phyloP scores from a whole-genome alignment of 2,113 vertebrate genomes.

The Perca fluviatilis region DNA sequence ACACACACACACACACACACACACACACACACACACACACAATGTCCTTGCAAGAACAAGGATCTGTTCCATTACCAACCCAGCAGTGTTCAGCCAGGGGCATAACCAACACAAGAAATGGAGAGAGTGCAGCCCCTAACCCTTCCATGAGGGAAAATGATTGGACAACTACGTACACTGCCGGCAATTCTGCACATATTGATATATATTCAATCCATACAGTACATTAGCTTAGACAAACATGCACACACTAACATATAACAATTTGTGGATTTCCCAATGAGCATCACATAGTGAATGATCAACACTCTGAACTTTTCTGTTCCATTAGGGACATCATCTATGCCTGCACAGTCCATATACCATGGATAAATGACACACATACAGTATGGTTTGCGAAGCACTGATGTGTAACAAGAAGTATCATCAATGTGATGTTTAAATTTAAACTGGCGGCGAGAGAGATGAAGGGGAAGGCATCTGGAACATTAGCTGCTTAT shows the following conservation, averaged over 20 bases:
- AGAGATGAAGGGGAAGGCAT: conserved; percentile 19
- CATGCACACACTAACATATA: not conserved
- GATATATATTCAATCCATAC: not conserved
- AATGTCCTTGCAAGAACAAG: too few species aligned
- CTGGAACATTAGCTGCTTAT: conserved; percentile 30
- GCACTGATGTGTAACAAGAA: conserved; percentile 6
- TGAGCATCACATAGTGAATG: conserved; percentile 12
- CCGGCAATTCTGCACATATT: not conserved
- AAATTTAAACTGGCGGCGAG: conserved; percentile 11
- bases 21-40: too few species aligned
- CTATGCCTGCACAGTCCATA: conserved; percentile 10
- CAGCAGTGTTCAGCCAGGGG: not conserved
- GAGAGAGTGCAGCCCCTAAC: not conserved
- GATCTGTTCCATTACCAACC: not conserved
- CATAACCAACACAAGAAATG: not conserved
- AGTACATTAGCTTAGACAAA: conserved; percentile 31
- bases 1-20: too few species aligned
- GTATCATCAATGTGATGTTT: conserved; percentile 17
- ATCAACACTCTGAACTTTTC: not conserved
- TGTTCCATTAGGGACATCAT: conserved; percentile 8
- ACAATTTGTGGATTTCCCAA: conserved; percentile 17
- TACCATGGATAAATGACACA: not conserved
- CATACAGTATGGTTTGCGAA: not conserved
- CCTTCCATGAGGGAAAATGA: not conserved
- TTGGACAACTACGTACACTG: not conserved